phyloP scores from a whole-genome alignment of 2,797 vertebrate genomes.

The Salmo trutta region DNA sequence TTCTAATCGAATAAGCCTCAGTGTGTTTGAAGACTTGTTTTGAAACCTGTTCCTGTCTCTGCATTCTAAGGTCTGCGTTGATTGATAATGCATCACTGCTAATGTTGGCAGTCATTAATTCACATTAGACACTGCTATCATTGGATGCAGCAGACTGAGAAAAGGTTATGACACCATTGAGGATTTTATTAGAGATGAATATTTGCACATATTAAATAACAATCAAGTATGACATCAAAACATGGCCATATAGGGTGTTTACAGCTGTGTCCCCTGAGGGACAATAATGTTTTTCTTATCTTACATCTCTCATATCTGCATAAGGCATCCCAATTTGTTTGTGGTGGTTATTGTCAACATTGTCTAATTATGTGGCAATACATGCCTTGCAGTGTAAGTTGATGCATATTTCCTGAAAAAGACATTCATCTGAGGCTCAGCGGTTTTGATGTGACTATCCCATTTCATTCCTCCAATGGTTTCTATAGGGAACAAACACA shows the following conservation, averaged over 20 bases:
- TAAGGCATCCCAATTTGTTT: neutral
- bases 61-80: neutral
- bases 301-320: neutral
- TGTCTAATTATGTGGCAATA: neutral
- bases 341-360: neutral
- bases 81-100: neutral
- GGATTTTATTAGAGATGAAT: neutral
- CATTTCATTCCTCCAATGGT: neutral
- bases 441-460: neutral
- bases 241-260: neutral
- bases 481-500: neutral
- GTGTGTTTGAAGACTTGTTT: neutral
- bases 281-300: neutral
- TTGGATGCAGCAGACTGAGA: neutral
- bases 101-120: conserved; percentile 8
- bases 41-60: neutral
- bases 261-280: neutral
- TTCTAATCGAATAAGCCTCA: neutral
- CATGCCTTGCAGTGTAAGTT: neutral
- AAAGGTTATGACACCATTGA: neutral
- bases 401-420: neutral
- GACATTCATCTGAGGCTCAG: neutral
- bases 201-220: neutral
- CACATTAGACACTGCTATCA: neutral
- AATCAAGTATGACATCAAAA: neutral